Base-by-base conservation (phyloP, 2,888 invertebrate genomes). In the Lithophane leautieri region DNA sequence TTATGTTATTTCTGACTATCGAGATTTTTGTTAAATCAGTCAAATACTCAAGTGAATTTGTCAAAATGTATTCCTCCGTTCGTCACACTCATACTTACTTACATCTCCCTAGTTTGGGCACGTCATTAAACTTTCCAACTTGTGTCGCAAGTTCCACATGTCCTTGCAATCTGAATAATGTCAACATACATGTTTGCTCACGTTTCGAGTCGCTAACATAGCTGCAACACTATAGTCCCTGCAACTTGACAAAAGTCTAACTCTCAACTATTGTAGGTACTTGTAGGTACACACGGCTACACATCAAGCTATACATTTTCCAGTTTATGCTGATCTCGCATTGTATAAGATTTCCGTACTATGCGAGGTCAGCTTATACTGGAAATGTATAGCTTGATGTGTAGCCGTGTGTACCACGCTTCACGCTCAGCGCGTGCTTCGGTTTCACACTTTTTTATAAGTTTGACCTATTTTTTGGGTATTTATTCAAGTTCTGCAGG, bases 101-200 rank as follows among this genome's bases (percentile, higher is more conserved):
- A 67, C 22, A 65, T 78, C 34, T 42, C 44, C 25, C 16, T 25
- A 78, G 34, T 70, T 67, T 70, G 54, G 68, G 74, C 42, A 83
- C 58, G 25, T 76, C 82, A 82, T 81, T 84, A 82, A 84, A 81
- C 82, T 82, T 81, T 72, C 62, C 63, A 42, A 76, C 62, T 85
- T 69, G 68, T 47, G 78, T 54, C 22, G 52, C 71, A 76, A 84
- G 81, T 81, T 83, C 60, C 12, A 28, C 82, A 69, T 76, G 68
- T 74, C 63, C 65, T 76, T 62, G 77, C 85, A 72, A 79, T 82
- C 76, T 84, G 84, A 76, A 84, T 81, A 72, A 69, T 54, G 81
- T 84, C 75, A 84, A 82, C 82, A 82, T 42, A 66, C 74, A 61
- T 85, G 73, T 85, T 82, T 82, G 82, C 56, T 77, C 71, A 60